Conservation (phyloP, 1,140 invertebrate species). For the Onthophagus taurus region DNA sequence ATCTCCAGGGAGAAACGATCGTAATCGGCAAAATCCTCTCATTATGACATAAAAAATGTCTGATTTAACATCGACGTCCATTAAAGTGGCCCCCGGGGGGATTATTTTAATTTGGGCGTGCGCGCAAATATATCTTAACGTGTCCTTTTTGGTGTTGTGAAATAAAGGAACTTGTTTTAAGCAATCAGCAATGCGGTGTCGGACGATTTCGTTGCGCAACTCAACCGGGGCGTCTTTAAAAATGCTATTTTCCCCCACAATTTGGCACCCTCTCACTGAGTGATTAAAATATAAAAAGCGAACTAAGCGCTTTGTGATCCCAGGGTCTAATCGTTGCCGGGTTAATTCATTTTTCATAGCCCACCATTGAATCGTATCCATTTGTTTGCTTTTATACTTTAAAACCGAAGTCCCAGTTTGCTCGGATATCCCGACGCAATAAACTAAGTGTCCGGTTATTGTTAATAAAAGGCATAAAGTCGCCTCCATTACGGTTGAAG, state of each 20-base stretch:
- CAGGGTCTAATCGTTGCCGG: background rate
- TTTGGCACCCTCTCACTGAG: slow-evolving; percentile 7
- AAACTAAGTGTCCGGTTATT: background rate
- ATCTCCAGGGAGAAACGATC: slow-evolving; percentile 5
- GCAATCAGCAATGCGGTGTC: slow-evolving; percentile 5
- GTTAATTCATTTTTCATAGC: background rate
- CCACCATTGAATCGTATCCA: background rate
- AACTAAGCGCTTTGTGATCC: background rate
- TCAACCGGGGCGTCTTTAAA: slow-evolving; percentile 3
- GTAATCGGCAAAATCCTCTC: slow-evolving; percentile 10
- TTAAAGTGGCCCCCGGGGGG: background rate
- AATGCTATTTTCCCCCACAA: slow-evolving; percentile 4
- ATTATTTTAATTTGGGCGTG: slow-evolving; percentile 8
- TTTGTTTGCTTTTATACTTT: slow-evolving; percentile 1
- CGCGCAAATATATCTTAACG: slow-evolving; percentile 5
- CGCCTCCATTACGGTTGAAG: background rate
- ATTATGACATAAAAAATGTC: slow-evolving; percentile 6
- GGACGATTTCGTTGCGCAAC: slow-evolving; percentile 5
- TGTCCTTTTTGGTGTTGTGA: background rate
- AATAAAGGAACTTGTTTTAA: slow-evolving; percentile 9
- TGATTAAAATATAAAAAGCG: slow-evolving; percentile 1
- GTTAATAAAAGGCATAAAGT: background rate
- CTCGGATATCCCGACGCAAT: background rate
- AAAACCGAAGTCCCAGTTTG: background rate
- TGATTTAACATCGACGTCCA: slow-evolving; percentile 1